Evolutionary conservation across 2,888 invertebrate species (phyloP).

Genomic region (Ceratothoa steindachneri): DNA sequence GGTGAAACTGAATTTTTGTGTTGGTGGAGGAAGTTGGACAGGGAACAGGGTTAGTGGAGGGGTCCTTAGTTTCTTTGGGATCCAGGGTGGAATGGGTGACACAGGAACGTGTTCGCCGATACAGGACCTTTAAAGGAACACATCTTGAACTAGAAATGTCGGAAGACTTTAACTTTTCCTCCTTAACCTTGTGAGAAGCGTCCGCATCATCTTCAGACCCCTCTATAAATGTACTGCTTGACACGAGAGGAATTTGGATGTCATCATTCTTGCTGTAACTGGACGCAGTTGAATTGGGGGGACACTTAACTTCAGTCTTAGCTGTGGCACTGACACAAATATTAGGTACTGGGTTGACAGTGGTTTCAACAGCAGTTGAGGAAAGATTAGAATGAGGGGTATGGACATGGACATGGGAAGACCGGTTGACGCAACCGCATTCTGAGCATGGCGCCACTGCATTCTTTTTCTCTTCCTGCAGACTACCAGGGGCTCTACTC

Average conservation of each 20-base stretch:
- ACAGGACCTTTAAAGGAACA: neutral
- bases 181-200: neutral
- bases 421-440: constrained; percentile 7
- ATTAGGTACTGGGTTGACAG: neutral
- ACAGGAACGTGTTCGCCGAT: neutral
- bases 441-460: neutral
- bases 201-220: constrained; percentile 13
- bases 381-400: neutral
- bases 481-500: neutral
- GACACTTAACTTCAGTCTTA: neutral
- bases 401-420: constrained; percentile 8
- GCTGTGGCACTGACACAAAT: neutral
- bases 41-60: neutral
- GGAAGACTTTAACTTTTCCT: neutral
- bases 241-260: constrained; percentile 45
- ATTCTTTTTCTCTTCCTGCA: neutral
- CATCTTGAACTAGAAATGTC: neutral
- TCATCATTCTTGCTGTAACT: constrained; percentile 36
- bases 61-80: neutral
- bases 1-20: neutral
- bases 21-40: neutral
- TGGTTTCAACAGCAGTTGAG: neutral
- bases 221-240: constrained; percentile 36
- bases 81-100: neutral
- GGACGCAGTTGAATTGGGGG: constrained; percentile 9